These are phyloP conservation scores for Okamejei kenojei DNA, from an alignment of 2,797 vertebrate species.

Conservation along the genomic window DNA sequence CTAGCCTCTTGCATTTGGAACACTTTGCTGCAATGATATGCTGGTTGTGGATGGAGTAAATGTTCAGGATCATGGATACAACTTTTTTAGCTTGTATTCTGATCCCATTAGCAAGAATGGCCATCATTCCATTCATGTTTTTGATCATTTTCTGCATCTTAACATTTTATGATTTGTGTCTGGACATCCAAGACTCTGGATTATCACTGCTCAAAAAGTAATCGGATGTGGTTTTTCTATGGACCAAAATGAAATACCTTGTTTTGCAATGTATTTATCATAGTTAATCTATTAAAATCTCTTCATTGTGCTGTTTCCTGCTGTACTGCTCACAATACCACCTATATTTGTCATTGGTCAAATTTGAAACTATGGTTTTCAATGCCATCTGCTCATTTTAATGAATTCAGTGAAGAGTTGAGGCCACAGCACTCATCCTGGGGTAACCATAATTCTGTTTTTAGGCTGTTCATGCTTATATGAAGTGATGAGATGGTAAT, in stretches of 20 bases:
- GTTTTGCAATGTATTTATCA: background rate
- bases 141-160: background rate
- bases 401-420: background rate
- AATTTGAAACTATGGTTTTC: background rate
- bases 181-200: background rate
- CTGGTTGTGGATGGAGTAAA: too few relatives aligned
- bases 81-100: background rate
- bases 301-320: background rate
- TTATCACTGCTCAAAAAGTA: background rate
- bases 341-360: background rate
- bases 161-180: background rate
- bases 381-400: background rate
- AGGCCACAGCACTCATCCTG: background rate
- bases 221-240: background rate
- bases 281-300: background rate
- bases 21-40: too few relatives aligned
- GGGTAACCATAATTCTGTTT: background rate
- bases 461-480: background rate
- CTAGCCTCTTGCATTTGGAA: too few relatives aligned
- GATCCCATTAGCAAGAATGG: background rate
- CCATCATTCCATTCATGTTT: background rate
- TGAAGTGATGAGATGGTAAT: background rate
- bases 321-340: background rate
- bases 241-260: background rate
- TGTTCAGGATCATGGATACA: too few relatives aligned